Evolutionary conservation across 2,113 vertebrate species (phyloP), one percentile per base, ranked within the genome.

Genomic region (Andinoacara biseriatus): DNA sequence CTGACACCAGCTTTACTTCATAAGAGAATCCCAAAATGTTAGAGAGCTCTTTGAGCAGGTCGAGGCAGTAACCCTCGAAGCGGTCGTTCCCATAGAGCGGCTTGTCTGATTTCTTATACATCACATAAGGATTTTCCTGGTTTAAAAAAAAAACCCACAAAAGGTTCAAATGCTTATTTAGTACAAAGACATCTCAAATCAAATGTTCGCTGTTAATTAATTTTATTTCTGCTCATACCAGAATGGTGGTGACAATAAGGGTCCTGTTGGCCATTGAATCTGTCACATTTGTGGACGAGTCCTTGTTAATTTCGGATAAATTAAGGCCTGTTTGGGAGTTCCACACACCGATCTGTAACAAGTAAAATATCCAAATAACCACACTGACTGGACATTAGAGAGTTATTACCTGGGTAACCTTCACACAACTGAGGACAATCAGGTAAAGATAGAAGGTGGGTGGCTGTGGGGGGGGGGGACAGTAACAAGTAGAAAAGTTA

Each of bases 61-160:
- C 98, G 84, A 99, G 93, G 90, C 98, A 99, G 94, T 99, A 99
- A 10, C 98, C 98, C 89, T 99, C 98, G 3, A 99, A 99, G 85
- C 98, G 96, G 91, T 99, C 98, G 69, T 99, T 99, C 61, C 98
- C 98, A 10, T 98, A 98, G 29, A 99, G 91, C 0, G 98, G 98
- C 91, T 98, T 99, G 86, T 99, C 98, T 4, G 98, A 99, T 89
- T 99, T 99, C 95, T 97, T 98, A 85, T 98, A 96, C 98, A 99
- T 99, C 80, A 99, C 97, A 2, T 99, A 99, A 10, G 98, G 98
- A 86, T 99, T 98, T 92, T 99, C 98, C 98, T 99, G 85, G 2
- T 91, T 31, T 31, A 31, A 31, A 31, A 31, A 31, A 31, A 31
- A 31, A 31, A 31, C 5, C 4, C 20, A 67, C 10, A 80, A 76